Conservation (phyloP, 2,797 vertebrate genomes). For the Tachyglossus aculeatus region DNA sequence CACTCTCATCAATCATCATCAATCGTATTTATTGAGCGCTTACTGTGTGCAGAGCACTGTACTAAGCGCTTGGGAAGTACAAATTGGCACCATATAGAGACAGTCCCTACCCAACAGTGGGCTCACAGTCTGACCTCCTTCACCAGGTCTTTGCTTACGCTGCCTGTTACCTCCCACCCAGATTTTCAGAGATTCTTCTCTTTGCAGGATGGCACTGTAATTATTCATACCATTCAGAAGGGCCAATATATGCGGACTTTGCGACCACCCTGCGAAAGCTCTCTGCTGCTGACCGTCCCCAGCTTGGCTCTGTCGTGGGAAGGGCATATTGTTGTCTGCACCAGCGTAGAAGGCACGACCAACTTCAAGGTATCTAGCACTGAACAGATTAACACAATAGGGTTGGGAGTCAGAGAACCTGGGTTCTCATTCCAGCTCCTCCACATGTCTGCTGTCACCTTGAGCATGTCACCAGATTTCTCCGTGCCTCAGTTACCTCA, state of each 20-base stretch:
- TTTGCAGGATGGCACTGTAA: constrained; percentile 90
- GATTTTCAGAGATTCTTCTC: constrained; percentile 15
- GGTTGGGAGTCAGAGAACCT: too few relatives aligned
- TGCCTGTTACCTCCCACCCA: background rate
- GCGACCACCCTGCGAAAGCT: constrained; percentile 89
- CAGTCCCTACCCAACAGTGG: too few relatives aligned
- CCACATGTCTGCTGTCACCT: too few relatives aligned
- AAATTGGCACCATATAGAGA: too few relatives aligned
- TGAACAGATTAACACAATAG: background rate
- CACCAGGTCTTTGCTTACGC: background rate
- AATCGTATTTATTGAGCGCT: too few relatives aligned
- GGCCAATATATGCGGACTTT: constrained; percentile 93
- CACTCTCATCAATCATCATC: background rate
- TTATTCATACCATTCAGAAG: constrained; percentile 87
- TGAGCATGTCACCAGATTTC: too few relatives aligned
- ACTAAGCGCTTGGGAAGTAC: too few relatives aligned
- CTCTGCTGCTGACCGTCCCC: constrained; percentile 85
- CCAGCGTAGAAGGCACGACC: constrained; percentile 89
- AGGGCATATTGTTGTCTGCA: constrained; percentile 91
- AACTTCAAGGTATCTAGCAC: constrained; percentile 84
- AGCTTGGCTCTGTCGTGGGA: constrained; percentile 92
- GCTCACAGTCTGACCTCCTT: too few relatives aligned
- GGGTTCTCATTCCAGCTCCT: too few relatives aligned
- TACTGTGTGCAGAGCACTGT: too few relatives aligned
- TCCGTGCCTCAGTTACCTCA: too few relatives aligned